Percentiles rank a stretch among this genome's conserved stretches.
Evolutionary conservation across 53 echinoderm and acorn worm species (phyloP).

Genomic region (Holothuria leucospilota): DNA sequence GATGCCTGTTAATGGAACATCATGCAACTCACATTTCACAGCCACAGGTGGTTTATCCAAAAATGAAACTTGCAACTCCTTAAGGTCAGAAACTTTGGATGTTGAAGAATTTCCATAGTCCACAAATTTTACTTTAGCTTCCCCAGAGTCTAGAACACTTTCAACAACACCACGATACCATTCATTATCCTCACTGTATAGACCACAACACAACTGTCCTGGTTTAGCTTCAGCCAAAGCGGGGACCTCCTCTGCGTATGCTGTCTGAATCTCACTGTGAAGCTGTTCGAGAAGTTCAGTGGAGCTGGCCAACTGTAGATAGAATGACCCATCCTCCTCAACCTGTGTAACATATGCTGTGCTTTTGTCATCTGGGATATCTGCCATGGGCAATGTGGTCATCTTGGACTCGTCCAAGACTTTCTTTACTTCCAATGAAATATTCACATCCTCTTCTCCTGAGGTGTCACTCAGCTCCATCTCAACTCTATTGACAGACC

Average conservation of each 20-base stretch:
- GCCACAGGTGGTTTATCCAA: slow-evolving; percentile 61
- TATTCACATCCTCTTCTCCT: slow-evolving; percentile 69
- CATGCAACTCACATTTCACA: slow-evolving; percentile 74
- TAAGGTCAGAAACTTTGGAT: slow-evolving; percentile 62
- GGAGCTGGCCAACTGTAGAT: slow-evolving; percentile 62
- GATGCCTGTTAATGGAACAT: slow-evolving; percentile 31
- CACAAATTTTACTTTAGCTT: slow-evolving; percentile 74
- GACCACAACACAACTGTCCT: slow-evolving; percentile 71
- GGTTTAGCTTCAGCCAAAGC: not conserved
- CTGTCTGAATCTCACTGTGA: slow-evolving; percentile 62
- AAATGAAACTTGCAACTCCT: slow-evolving; percentile 68
- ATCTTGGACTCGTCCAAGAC: slow-evolving; percentile 54
- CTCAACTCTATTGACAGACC: slow-evolving; percentile 55
- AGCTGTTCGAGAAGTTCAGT: slow-evolving; percentile 73
- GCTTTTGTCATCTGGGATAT: slow-evolving; percentile 21
- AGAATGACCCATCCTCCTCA: slow-evolving; percentile 68
- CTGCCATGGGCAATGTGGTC: slow-evolving; percentile 47
- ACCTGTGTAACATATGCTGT: slow-evolving; percentile 76
- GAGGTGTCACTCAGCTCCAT: slow-evolving; percentile 70
- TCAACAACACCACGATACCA: slow-evolving; percentile 90
- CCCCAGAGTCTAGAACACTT: slow-evolving; percentile 39
- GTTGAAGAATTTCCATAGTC: slow-evolving; percentile 93
- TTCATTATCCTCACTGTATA: slow-evolving; percentile 81
- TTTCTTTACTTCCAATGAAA: slow-evolving; percentile 62
- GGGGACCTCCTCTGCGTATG: slow-evolving; percentile 56